Conservation (phyloP, 2,888 invertebrate genomes). For the Pachydiplax longipennis region DNA sequence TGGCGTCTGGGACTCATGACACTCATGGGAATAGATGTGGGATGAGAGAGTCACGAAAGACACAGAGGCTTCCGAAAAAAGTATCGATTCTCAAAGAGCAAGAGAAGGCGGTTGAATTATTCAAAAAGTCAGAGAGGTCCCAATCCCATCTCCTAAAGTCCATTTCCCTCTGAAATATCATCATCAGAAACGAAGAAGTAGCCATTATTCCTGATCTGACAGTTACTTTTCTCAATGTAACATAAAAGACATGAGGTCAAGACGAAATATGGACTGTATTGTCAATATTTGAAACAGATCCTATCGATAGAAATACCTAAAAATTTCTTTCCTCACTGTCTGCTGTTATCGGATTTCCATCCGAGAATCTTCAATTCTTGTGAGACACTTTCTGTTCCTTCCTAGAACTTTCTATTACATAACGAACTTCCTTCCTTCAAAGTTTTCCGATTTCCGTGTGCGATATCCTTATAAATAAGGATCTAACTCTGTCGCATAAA, state of each 20-base stretch:
- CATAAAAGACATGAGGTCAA: background rate
- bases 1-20: background rate
- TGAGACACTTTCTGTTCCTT: too few relatives aligned
- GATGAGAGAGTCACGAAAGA: background rate
- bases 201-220: background rate
- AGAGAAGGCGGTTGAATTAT: background rate
- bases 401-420: too few relatives aligned
- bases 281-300: background rate
- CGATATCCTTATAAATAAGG: too few relatives aligned
- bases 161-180: constrained; percentile 11
- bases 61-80: background rate
- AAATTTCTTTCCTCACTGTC: too few relatives aligned
- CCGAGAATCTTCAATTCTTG: too few relatives aligned
- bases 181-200: background rate
- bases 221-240: background rate
- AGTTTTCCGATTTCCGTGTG: too few relatives aligned
- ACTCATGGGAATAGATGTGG: background rate
- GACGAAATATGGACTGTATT: background rate
- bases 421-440: too few relatives aligned
- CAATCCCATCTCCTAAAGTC: constrained; percentile 3
- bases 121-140: background rate
- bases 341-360: too few relatives aligned
- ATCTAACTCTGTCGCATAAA: too few relatives aligned
- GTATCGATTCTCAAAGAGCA: constrained; percentile 8
- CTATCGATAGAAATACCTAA: too few relatives aligned